phyloP scores from a whole-genome alignment of 2,113 vertebrate genomes.

The Chamaetylas fuelleborni region DNA sequence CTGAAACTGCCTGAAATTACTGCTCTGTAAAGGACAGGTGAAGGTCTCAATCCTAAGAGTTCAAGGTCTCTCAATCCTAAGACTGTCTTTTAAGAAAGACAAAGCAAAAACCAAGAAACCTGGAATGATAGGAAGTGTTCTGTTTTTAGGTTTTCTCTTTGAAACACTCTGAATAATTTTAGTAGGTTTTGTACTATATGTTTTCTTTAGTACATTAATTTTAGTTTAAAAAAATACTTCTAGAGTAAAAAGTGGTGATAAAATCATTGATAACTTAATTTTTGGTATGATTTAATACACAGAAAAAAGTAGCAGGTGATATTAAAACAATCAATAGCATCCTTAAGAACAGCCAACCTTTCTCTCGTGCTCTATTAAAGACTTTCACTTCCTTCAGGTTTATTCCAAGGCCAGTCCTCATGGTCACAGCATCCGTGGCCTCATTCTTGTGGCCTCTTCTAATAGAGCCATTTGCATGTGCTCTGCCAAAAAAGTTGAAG shows the following conservation, averaged over 20 bases:
- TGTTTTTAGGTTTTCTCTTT: background rate
- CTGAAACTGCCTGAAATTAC: background rate
- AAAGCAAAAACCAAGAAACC: background rate
- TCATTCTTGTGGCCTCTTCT: slow-evolving; percentile 91
- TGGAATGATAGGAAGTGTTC: background rate
- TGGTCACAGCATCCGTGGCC: slow-evolving; percentile 85
- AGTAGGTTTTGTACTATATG: background rate
- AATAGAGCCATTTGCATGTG: slow-evolving; percentile 96
- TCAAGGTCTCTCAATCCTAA: background rate
- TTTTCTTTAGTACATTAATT: background rate
- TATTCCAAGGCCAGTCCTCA: slow-evolving; percentile 94
- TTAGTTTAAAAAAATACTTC: background rate
- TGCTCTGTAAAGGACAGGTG: background rate
- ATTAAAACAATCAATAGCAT: slow-evolving; percentile 53
- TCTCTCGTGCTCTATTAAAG: slow-evolving; percentile 95
- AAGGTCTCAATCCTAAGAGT: background rate
- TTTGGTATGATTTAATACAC: background rate
- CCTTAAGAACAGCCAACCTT: slow-evolving; percentile 83
- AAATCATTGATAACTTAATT: background rate
- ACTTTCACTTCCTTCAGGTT: slow-evolving; percentile 97
- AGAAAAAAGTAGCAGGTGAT: background rate
- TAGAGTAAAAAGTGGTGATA: background rate
- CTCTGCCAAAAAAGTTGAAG: slow-evolving; percentile 81
- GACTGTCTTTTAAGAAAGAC: background rate
- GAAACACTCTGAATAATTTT: background rate